Base-by-base conservation (phyloP, 2,113 vertebrate genomes). In the Electrona antarctica region DNA sequence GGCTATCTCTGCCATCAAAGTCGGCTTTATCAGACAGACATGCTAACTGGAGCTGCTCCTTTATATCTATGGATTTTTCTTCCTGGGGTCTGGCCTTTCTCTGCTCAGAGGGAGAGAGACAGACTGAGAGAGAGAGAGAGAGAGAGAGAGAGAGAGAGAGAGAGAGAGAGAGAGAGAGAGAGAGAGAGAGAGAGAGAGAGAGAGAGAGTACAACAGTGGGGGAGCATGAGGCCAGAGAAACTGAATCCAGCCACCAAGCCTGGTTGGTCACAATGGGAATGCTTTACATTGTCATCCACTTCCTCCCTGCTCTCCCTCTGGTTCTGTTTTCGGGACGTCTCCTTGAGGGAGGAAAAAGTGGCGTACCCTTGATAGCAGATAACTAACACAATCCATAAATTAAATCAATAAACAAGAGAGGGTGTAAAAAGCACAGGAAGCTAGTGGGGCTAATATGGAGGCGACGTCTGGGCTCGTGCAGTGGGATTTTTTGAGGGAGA, bases 1-100 rank as follows among this genome's bases (percentile, higher is more conserved):
- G 79, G 86, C 86, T 92, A 92, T 94, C 94, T 91, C 85, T 74
- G 84, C 91, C 93, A 93, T 92, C 92, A 90, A 91, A 94, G 91
- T 93, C 87, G 80, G 88, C 90, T 91, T 80, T 83, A 94, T 91
- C 84, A 80, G 90, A 89, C 89, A 90, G 91, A 91, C 78, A 79
- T 64, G 77, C 52, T 79, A 90, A 91, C 90, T 90, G 91, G 80
- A 90, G 90, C 89, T 79, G 91, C 70, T 84, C 91, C 93, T 94
- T 87, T 83, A 87, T 73, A 88, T 92, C 90, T 85, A 89, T 85
- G 88, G 81, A 82, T 92, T 91, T 92, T 90, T 88, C 82, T 87
- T 78, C 80, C 79, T 29, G 62, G 83, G 78, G 82, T 85, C 85
- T 79, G 84, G 67, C 76, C 69, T 83, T 85, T 86, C 85, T 83